These are phyloP conservation scores for Acanthosepion pharaonis DNA, from an alignment of 2,888 invertebrate genomes.

Conservation along the genomic window DNA sequence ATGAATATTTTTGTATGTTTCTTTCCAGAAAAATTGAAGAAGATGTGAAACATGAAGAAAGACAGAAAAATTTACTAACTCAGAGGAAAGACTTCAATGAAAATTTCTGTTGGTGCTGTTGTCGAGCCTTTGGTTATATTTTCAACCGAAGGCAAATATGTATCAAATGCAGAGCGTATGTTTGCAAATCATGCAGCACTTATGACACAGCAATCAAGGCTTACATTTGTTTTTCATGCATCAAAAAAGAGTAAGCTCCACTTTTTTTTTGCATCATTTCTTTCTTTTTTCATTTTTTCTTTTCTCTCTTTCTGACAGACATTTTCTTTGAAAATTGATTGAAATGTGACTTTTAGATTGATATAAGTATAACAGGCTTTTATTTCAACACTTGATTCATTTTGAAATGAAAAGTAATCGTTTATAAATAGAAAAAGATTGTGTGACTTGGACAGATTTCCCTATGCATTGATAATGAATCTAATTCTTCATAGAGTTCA, in stretches of 20 bases:
- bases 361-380: too few species aligned
- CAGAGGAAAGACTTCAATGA: slow-evolving; percentile 68
- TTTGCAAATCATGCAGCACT: slow-evolving; percentile 72
- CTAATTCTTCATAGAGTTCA: too few species aligned
- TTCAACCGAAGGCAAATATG: slow-evolving; percentile 73
- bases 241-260: slow-evolving; percentile 69
- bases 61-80: slow-evolving; percentile 61
- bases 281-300: background rate
- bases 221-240: slow-evolving; percentile 71
- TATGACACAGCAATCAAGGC: slow-evolving; percentile 64
- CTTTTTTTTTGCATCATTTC: background rate
- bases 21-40: slow-evolving; percentile 68
- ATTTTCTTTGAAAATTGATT: background rate
- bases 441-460: too few species aligned
- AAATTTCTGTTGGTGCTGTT: slow-evolving; percentile 71
- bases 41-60: slow-evolving; percentile 65
- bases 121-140: slow-evolving; percentile 69
- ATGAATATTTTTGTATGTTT: background rate
- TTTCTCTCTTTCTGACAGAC: background rate
- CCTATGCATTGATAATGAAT: too few species aligned
- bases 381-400: too few species aligned
- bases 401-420: too few species aligned
- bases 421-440: too few species aligned
- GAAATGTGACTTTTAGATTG: too few species aligned
- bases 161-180: slow-evolving; percentile 66